Percentiles rank a stretch among this genome's conserved stretches.
These are phyloP conservation scores for Calephelis nemesis DNA, from an alignment of 1,140 invertebrate species.

Conservation along the genomic window DNA sequence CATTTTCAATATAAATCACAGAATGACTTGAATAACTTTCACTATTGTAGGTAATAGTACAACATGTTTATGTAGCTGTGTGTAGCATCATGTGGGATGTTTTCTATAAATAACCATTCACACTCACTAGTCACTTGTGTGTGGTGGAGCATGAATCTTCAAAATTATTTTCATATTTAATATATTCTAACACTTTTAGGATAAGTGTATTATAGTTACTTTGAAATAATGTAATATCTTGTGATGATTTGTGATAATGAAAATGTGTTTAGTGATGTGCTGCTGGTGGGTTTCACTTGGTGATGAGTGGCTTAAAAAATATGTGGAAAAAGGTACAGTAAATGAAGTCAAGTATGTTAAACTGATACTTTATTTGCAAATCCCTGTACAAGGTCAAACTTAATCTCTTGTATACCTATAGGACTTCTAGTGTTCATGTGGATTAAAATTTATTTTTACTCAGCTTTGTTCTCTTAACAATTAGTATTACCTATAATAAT, in stretches of 20 bases:
- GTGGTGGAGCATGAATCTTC: constrained; percentile 39
- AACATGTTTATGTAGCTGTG: constrained; percentile 31
- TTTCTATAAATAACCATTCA: constrained; percentile 70
- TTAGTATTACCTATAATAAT: too few species aligned
- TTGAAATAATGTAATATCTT: constrained; percentile 2
- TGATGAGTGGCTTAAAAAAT: constrained; percentile 66
- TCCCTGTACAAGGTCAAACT: constrained; percentile 4
- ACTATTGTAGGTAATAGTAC: constrained; percentile 21
- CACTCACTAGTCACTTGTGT: constrained; percentile 49
- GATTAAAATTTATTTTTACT: not conserved
- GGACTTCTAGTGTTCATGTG: constrained; percentile 17
- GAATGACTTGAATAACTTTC: constrained; percentile 22
- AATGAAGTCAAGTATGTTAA: constrained; percentile 24
- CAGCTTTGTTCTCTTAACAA: not conserved
- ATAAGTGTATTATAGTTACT: constrained; percentile 21
- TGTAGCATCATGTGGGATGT: constrained; percentile 62
- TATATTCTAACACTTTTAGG: constrained; percentile 23
- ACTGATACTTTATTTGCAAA: constrained; percentile 23
- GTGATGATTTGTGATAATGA: constrained; percentile 40
- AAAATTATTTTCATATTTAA: constrained; percentile 30
- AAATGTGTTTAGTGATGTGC: constrained; percentile 40
- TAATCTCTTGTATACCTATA: constrained; percentile 14
- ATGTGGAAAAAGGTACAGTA: constrained; percentile 61
- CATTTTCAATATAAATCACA: constrained; percentile 9
- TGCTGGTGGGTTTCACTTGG: constrained; percentile 40